phyloP scores from a whole-genome alignment of 2,888 invertebrate genomes.

The Macrosoma leucophasiata region DNA sequence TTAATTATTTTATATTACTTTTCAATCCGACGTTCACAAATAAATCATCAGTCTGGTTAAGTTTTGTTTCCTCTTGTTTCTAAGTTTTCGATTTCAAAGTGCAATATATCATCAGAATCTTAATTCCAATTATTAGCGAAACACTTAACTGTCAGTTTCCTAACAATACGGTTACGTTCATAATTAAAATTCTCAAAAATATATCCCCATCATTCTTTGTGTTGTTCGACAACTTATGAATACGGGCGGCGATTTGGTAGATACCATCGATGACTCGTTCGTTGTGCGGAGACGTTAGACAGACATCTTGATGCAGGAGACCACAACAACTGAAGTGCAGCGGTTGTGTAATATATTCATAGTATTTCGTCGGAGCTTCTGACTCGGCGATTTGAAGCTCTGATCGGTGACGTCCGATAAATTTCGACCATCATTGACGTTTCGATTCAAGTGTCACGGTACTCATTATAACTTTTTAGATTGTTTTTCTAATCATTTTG shows the following conservation, averaged over 20 bases:
- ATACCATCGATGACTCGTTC: conserved; percentile 41
- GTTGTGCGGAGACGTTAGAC: conserved; percentile 29
- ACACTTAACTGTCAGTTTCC: conserved; percentile 29
- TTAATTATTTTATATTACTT: too few species aligned
- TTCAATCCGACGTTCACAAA: too few species aligned
- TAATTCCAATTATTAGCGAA: too few species aligned
- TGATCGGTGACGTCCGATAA: too few species aligned
- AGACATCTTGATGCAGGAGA: conserved; percentile 36
- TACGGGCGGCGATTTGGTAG: conserved; percentile 48
- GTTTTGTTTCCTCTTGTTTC: too few species aligned
- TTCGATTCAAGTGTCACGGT: too few species aligned
- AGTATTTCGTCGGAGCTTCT: conserved; percentile 49
- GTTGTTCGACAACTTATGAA: conserved; percentile 41
- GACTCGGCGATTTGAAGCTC: conserved; percentile 48
- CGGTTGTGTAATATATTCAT: conserved; percentile 56
- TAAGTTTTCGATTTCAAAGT: too few species aligned
- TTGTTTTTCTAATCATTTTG: too few species aligned
- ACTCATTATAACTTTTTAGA: too few species aligned
- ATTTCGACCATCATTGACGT: too few species aligned
- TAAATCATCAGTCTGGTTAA: too few species aligned
- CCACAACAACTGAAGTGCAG: conserved; percentile 38
- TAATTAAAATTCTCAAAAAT: conserved; percentile 45
- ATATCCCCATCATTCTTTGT: conserved; percentile 27
- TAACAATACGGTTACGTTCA: conserved; percentile 38
- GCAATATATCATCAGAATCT: conserved; percentile 10